Evolutionary conservation across 2,113 vertebrate species (phyloP).

Genomic region (Phalacrocorax brasilianus): DNA sequence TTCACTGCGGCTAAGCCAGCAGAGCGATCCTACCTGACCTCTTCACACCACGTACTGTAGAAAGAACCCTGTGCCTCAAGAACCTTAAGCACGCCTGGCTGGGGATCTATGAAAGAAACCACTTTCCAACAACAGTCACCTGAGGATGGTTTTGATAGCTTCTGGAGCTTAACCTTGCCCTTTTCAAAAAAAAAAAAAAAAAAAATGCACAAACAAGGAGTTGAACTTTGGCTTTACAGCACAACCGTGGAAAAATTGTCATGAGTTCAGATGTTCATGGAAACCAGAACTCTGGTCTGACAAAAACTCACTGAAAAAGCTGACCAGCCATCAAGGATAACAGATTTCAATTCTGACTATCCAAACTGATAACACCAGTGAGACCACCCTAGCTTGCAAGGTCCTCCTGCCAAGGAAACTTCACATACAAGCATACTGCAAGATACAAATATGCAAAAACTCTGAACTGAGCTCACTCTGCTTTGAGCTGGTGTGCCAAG

Average conservation of each 20-base stretch:
- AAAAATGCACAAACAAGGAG: neutral
- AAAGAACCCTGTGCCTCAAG: accelerated
- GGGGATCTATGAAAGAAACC: neutral
- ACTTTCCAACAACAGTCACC: neutral
- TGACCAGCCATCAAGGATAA: neutral
- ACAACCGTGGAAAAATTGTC: accelerated
- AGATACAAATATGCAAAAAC: accelerated
- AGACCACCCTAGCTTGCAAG: neutral
- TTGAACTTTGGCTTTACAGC: neutral
- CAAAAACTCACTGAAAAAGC: neutral
- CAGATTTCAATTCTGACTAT: neutral
- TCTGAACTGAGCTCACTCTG: accelerated
- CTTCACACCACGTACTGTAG: accelerated
- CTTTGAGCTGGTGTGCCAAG: too few relatives aligned
- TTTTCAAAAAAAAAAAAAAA: neutral
- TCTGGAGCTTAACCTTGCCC: neutral
- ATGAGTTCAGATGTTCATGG: neutral
- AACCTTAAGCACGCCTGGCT: neutral
- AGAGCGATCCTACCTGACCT: neutral
- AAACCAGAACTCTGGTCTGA: neutral
- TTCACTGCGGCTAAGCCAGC: neutral
- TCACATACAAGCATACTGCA: too few relatives aligned
- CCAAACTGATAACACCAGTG: too few relatives aligned
- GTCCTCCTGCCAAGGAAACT: neutral
- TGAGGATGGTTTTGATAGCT: neutral